phyloP scores from a whole-genome alignment of 2,797 vertebrate species.

The Rhincodon typus region DNA sequence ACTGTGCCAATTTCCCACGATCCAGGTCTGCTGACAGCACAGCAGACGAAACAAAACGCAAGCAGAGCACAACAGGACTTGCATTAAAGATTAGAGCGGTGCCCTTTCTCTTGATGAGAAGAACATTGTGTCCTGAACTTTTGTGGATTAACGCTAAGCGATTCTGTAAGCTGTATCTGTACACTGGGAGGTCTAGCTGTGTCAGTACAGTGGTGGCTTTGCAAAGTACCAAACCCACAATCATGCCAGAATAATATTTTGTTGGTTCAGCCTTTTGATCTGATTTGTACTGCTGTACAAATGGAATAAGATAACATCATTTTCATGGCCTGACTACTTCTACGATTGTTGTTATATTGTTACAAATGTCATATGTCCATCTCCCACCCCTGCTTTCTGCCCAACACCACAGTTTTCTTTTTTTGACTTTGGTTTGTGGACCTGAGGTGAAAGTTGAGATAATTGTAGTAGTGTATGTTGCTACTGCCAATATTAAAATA shows the following conservation, averaged over 20 bases:
- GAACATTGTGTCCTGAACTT: slow-evolving; percentile 31
- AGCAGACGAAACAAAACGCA: slow-evolving; percentile 40
- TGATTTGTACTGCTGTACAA: slow-evolving; percentile 28
- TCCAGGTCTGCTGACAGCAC: slow-evolving; percentile 45
- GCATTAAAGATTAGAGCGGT: slow-evolving; percentile 28
- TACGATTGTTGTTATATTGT: background rate
- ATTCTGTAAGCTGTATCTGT: slow-evolving; percentile 36
- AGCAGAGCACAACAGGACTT: slow-evolving; percentile 25
- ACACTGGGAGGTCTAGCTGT: slow-evolving; percentile 35
- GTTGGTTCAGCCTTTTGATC: slow-evolving; percentile 32
- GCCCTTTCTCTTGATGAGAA: slow-evolving; percentile 31
- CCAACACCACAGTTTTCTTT: background rate
- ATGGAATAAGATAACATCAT: slow-evolving; percentile 8
- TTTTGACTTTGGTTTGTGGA: slow-evolving; percentile 25
- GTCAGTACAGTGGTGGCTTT: slow-evolving; percentile 32
- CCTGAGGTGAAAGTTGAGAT: slow-evolving; percentile 15
- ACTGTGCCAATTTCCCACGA: slow-evolving; percentile 42
- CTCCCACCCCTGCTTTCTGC: background rate
- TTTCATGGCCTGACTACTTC: background rate
- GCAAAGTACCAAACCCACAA: slow-evolving; percentile 34
- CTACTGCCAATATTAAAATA: background rate
- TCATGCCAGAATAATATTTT: slow-evolving; percentile 36
- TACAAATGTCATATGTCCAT: background rate
- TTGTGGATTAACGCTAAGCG: slow-evolving; percentile 37
- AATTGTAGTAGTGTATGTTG: background rate